Evolutionary conservation across 2,113 vertebrate genomes (phyloP).

Genomic region (Sorex araneus): DNA sequence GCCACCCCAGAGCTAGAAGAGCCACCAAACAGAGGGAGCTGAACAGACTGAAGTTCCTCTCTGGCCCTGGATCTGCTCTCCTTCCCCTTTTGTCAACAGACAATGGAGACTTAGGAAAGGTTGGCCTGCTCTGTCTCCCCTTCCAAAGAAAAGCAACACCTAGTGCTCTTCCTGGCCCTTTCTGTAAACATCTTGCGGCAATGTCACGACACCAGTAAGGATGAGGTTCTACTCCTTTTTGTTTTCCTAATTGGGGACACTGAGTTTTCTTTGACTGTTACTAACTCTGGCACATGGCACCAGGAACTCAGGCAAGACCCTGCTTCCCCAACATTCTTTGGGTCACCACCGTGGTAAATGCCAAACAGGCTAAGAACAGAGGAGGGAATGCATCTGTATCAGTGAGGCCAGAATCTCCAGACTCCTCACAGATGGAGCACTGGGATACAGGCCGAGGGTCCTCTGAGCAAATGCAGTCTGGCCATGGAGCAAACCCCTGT

Average conservation of each 20-base stretch:
- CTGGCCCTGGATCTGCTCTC: neutral
- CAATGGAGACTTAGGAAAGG: slow-evolving; percentile 54
- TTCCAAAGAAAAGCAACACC: neutral
- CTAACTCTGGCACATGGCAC: neutral
- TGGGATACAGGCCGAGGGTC: too few relatives aligned
- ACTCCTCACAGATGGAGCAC: neutral
- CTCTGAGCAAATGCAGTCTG: too few relatives aligned
- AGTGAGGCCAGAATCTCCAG: neutral
- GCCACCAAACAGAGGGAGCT: neutral
- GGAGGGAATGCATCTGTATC: neutral
- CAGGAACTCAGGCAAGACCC: slow-evolving; percentile 7
- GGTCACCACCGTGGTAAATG: too few relatives aligned
- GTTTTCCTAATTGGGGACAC: neutral
- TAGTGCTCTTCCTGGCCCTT: neutral
- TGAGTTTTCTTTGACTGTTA: slow-evolving; percentile 36
- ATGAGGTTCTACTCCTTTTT: slow-evolving; percentile 8
- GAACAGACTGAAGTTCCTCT: neutral
- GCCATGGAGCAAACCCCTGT: too few relatives aligned
- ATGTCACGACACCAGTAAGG: neutral
- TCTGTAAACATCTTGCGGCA: slow-evolving; percentile 22
- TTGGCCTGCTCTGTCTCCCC: neutral
- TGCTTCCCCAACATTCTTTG: too few relatives aligned
- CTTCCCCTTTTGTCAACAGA: slow-evolving; percentile 42
- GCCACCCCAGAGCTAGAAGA: slow-evolving; percentile 13
- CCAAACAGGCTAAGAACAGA: neutral